phyloP scores from a whole-genome alignment of 2,113 vertebrate species.

The Larimichthys crocea region DNA sequence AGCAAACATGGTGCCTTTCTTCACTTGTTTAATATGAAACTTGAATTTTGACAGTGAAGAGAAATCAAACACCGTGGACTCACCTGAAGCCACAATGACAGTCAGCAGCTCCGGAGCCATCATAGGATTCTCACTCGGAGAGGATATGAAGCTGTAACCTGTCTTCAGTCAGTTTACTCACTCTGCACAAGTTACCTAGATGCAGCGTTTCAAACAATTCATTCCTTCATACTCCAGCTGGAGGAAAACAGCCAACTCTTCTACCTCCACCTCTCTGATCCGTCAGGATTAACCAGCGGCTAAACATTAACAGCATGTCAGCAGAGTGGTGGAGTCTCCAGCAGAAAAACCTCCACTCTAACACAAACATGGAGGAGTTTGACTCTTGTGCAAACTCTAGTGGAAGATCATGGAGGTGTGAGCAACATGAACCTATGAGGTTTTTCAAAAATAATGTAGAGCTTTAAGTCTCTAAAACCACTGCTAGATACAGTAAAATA shows the following conservation, averaged over 20 bases:
- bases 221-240: background rate
- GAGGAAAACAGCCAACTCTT: background rate
- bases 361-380: background rate
- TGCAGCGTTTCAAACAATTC: background rate
- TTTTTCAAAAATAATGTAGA: background rate
- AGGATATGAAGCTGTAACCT: background rate
- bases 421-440: background rate
- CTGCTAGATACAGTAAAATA: background rate
- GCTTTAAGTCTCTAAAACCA: background rate
- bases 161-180: background rate
- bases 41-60: background rate
- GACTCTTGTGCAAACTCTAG: constrained; percentile 48
- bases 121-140: too few species aligned
- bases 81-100: constrained; percentile 53
- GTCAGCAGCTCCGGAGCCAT: constrained; percentile 46
- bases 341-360: background rate
- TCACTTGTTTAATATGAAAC: background rate
- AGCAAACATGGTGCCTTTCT: background rate
- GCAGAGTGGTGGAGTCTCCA: background rate
- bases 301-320: constrained; percentile 53
- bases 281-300: background rate
- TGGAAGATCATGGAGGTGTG: constrained; percentile 9
- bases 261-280: background rate
- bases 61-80: background rate
- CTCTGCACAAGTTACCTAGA: background rate